Percentiles rank a stretch among this genome's conserved stretches.
These are phyloP conservation scores for Grus americana DNA, from an alignment of 2,113 vertebrate species.

Conservation along the genomic window DNA sequence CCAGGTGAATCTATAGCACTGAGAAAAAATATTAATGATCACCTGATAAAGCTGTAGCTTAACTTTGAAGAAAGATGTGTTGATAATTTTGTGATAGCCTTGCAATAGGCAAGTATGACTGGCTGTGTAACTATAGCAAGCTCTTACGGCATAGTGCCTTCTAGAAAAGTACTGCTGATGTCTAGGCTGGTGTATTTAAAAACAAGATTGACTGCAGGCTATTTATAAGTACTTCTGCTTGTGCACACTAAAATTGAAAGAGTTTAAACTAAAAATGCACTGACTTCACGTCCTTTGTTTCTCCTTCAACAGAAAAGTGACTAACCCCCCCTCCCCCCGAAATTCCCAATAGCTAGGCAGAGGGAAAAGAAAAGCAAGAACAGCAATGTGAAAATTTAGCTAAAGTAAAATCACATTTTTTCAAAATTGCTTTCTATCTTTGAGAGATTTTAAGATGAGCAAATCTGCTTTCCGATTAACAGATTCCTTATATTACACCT, in stretches of 20 bases:
- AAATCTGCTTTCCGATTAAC: background rate
- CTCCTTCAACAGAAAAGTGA: background rate
- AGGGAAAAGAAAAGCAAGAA: background rate
- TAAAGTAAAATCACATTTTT: background rate
- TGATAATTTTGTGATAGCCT: background rate
- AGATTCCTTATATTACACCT: background rate
- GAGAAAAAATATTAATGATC: background rate
- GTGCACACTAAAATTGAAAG: background rate
- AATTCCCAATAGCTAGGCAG: background rate
- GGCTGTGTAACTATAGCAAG: background rate
- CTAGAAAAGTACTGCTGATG: background rate
- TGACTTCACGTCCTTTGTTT: background rate
- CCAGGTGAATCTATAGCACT: background rate
- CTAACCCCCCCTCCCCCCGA: background rate
- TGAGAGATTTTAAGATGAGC: background rate
- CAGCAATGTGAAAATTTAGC: background rate
- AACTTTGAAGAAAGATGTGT: background rate
- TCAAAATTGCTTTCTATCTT: background rate
- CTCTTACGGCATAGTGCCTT: background rate
- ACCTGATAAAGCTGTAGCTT: background rate
- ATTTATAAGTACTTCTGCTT: constrained; percentile 21
- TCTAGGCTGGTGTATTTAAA: constrained; percentile 10
- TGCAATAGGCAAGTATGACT: background rate
- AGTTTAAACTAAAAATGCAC: background rate
- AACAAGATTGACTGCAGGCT: background rate